Conservation (phyloP, 2,888 invertebrate genomes). For the Esperia sulphurella region DNA sequence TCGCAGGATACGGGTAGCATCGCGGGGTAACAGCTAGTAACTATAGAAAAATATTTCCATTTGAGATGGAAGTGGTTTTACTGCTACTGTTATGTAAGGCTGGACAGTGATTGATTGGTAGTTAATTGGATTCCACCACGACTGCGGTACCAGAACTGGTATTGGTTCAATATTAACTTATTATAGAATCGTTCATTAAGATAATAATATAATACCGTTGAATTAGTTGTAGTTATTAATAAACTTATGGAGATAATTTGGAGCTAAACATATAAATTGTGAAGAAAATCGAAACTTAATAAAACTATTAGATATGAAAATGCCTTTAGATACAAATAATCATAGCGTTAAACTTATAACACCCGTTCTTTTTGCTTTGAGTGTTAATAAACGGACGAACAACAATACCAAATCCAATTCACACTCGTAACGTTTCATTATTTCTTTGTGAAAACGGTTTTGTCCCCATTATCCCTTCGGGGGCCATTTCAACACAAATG, state of each 20-base stretch:
- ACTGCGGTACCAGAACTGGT: not conserved
- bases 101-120: constrained; percentile 4
- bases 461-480: constrained; percentile 36
- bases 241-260: too few relatives aligned
- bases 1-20: not conserved
- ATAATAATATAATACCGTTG: too few relatives aligned
- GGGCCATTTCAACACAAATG: constrained; percentile 41
- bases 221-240: too few relatives aligned
- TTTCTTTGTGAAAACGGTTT: constrained; percentile 31
- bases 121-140: constrained; percentile 1
- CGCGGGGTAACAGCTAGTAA: not conserved
- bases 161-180: not conserved
- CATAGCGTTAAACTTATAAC: too few relatives aligned
- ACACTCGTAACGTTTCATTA: constrained; percentile 8
- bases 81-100: not conserved
- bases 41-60: too few relatives aligned
- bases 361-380: too few relatives aligned
- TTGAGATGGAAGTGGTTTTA: too few relatives aligned
- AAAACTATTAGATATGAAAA: too few relatives aligned
- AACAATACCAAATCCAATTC: not conserved
- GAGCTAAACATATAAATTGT: too few relatives aligned
- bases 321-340: too few relatives aligned
- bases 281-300: too few relatives aligned
- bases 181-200: too few relatives aligned
- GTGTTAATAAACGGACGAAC: not conserved